Percentiles rank a stretch among this genome's conserved stretches.
These are phyloP conservation scores for Nemurella pictetii DNA, from an alignment of 2,888 invertebrate genomes.

Conservation along the genomic window DNA sequence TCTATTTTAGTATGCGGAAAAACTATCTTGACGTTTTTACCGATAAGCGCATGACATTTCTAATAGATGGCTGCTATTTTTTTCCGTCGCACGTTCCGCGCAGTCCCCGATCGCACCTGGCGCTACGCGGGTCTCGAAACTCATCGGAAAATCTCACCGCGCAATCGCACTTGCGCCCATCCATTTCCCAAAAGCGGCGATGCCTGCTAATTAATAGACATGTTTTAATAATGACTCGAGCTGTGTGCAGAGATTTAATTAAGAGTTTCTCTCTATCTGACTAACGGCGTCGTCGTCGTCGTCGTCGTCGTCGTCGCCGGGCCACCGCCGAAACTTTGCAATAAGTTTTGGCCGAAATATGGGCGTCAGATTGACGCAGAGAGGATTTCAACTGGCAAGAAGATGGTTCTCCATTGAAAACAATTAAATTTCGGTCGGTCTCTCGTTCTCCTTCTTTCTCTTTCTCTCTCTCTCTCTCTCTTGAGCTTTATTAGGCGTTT, in stretches of 20 bases:
- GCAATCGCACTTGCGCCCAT: too few relatives aligned
- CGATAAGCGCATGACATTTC: too few relatives aligned
- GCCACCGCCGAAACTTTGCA: not conserved
- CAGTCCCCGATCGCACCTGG: too few relatives aligned
- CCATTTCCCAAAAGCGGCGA: too few relatives aligned
- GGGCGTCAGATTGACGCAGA: not conserved
- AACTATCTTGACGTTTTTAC: not conserved
- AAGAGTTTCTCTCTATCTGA: not conserved
- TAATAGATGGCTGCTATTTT: too few relatives aligned
- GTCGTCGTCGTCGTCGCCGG: not conserved
- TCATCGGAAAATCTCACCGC: too few relatives aligned
- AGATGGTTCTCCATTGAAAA: not conserved
- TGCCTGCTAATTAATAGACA: not conserved
- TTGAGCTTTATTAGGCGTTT: not conserved
- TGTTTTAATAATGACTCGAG: not conserved
- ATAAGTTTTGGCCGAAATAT: not conserved
- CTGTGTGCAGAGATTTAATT: not conserved
- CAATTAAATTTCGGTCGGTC: not conserved
- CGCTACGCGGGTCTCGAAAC: too few relatives aligned
- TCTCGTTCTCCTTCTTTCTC: not conserved
- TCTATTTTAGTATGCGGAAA: not conserved
- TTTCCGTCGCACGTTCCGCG: too few relatives aligned
- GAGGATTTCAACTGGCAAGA: not conserved
- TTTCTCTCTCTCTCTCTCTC: not conserved
- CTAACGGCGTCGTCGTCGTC: too few relatives aligned